A percentile compares a stretch with the other conserved stretches of the same genome.
phyloP scores from a whole-genome alignment of 2,797 vertebrate species.

The Coregonus suidteri region DNA sequence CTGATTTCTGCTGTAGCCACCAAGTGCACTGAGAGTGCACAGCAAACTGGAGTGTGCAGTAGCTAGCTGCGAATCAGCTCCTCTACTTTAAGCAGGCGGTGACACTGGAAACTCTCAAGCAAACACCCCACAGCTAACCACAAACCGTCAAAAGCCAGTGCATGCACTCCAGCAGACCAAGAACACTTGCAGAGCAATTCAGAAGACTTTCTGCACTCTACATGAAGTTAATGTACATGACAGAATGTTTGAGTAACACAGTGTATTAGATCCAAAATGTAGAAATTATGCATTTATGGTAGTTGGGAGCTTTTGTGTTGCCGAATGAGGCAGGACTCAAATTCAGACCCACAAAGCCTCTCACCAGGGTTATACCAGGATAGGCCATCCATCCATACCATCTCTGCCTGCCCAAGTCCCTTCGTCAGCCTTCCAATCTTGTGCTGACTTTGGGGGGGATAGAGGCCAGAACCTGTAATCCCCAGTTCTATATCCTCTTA shows the following conservation, averaged over 20 bases:
- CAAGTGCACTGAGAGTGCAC: background rate
- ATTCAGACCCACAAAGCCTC: no score
- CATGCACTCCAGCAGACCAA: slow-evolving; percentile 43
- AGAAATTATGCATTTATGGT: no score
- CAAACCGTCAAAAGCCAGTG: slow-evolving; percentile 23
- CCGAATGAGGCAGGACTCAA: no score
- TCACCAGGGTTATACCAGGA: no score
- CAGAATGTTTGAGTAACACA: background rate
- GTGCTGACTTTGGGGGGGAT: slow-evolving; percentile 11
- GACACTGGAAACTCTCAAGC: background rate
- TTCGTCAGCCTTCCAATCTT: background rate
- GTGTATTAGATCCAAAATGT: no score
- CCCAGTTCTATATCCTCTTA: slow-evolving; percentile 26
- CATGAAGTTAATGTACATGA: background rate
- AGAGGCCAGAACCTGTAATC: slow-evolving; percentile 29
- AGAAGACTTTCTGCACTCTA: background rate
- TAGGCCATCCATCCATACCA: no score
- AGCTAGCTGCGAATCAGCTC: slow-evolving; percentile 12
- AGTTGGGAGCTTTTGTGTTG: no score
- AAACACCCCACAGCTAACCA: slow-evolving; percentile 30
- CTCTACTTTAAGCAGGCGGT: slow-evolving; percentile 23
- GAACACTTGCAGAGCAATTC: background rate
- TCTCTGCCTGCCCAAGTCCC: background rate
- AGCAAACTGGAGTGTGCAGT: slow-evolving; percentile 1
- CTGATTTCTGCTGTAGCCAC: no score